Conservation (phyloP, 1,140 invertebrate genomes). For the Nasonia vitripennis region DNA sequence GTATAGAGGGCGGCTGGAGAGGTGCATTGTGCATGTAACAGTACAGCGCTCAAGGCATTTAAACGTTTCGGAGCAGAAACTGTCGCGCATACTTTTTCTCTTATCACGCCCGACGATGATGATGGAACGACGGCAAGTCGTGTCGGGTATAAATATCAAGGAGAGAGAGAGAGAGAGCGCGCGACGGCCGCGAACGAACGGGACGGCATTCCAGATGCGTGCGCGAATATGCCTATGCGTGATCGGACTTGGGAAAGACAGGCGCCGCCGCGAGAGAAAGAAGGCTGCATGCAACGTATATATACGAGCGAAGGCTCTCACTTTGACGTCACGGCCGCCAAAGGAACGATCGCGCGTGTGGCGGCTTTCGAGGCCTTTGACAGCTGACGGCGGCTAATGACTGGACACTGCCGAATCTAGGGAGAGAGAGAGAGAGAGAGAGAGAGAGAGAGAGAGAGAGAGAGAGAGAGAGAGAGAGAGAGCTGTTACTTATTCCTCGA, state of each 20-base stretch:
- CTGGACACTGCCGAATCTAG: not conserved
- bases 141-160: too few relatives aligned
- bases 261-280: too few relatives aligned
- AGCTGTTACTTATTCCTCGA: not conserved
- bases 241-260: not conserved
- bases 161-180: not conserved
- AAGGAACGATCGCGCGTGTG: not conserved
- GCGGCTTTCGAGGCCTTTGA: constrained; percentile 22
- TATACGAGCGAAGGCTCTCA: constrained; percentile 5
- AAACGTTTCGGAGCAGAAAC: not conserved
- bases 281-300: too few relatives aligned
- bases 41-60: not conserved
- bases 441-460: not conserved
- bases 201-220: not conserved
- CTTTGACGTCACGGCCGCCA: constrained; percentile 18
- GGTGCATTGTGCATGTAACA: too few relatives aligned
- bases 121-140: not conserved
- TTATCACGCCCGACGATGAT: not conserved
- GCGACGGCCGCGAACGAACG: not conserved
- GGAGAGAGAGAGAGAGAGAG: not conserved
- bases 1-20: not conserved
- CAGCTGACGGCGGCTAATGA: not conserved
- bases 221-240: not conserved
- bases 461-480: not conserved
- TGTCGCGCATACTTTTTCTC: not conserved